Percentiles rank a stretch among this genome's conserved stretches.
Evolutionary conservation across 1,140 invertebrate genomes (phyloP).

Genomic region (Formica exsecta): DNA sequence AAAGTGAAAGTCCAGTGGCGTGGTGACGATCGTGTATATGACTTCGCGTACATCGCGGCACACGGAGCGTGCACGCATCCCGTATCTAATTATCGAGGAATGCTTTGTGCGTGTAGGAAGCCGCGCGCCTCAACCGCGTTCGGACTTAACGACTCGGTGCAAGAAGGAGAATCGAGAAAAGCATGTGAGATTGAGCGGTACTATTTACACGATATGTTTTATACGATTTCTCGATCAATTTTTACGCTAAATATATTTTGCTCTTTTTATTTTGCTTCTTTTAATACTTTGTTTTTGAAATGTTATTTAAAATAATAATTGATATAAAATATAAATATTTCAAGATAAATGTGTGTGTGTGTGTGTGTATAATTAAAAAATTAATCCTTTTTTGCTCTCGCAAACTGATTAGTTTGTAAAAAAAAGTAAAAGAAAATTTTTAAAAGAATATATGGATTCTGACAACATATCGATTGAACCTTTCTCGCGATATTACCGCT

Average conservation of each 20-base stretch:
- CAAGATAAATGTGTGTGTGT: neutral
- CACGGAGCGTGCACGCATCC: slow-evolving; percentile 60
- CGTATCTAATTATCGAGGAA: slow-evolving; percentile 80
- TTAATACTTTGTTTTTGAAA: no score
- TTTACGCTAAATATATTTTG: no score
- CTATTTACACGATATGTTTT: neutral
- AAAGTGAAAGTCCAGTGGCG: slow-evolving; percentile 59
- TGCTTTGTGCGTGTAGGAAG: slow-evolving; percentile 81
- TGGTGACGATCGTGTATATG: slow-evolving; percentile 30
- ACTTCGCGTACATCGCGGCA: slow-evolving; percentile 42
- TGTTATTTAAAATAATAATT: neutral
- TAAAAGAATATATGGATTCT: slow-evolving; percentile 16
- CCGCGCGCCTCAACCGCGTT: slow-evolving; percentile 72
- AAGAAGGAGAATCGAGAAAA: slow-evolving; percentile 68
- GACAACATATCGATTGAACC: neutral
- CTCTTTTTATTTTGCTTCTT: no score
- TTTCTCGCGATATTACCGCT: neutral
- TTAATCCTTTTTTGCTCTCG: neutral
- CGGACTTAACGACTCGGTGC: slow-evolving; percentile 77
- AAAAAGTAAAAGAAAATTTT: neutral
- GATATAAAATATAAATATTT: neutral
- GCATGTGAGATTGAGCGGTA: slow-evolving; percentile 46
- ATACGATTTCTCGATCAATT: slow-evolving; percentile 34
- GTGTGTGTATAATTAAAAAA: slow-evolving; percentile 4
- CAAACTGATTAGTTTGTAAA: neutral